Evolutionary conservation across 2,797 vertebrate genomes (phyloP).

Genomic region (Halcyon smyrnensis): DNA sequence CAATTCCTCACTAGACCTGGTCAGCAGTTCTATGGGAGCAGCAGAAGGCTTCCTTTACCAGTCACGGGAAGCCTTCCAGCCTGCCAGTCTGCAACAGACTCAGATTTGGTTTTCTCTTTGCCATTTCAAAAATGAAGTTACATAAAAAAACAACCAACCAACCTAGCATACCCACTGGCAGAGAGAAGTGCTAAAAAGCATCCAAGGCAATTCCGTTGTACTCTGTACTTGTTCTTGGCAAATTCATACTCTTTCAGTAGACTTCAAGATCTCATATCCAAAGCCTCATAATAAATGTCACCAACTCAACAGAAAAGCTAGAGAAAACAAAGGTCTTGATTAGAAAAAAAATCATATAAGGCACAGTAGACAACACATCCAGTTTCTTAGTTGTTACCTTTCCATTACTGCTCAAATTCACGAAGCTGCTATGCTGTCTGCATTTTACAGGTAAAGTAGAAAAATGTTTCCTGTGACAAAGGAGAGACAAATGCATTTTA

Average conservation of each 20-base stretch:
- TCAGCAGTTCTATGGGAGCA: not conserved
- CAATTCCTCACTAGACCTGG: not conserved
- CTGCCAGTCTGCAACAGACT: not conserved
- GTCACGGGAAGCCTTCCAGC: not conserved
- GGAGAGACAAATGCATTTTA: not conserved
- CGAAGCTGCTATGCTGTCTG: not conserved
- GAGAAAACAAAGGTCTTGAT: not conserved
- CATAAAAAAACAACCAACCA: not conserved
- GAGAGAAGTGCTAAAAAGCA: not conserved
- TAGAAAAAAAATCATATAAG: not conserved
- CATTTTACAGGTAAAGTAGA: not conserved
- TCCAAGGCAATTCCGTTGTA: not conserved
- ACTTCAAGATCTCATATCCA: not conserved
- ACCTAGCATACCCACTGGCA: not conserved
- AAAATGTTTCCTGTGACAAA: not conserved
- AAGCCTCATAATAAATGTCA: not conserved
- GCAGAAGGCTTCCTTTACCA: not conserved
- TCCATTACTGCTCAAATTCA: not conserved
- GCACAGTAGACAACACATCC: not conserved
- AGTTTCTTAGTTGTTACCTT: not conserved
- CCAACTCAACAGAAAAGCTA: not conserved
- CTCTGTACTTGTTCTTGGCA: not conserved
- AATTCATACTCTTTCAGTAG: not conserved
- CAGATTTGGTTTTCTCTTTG: not conserved
- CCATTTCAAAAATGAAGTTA: not conserved